A percentile compares a stretch with the other conserved stretches of the same genome.
Evolutionary conservation across 2,797 vertebrate genomes (phyloP).

Genomic region (Poecilia picta): DNA sequence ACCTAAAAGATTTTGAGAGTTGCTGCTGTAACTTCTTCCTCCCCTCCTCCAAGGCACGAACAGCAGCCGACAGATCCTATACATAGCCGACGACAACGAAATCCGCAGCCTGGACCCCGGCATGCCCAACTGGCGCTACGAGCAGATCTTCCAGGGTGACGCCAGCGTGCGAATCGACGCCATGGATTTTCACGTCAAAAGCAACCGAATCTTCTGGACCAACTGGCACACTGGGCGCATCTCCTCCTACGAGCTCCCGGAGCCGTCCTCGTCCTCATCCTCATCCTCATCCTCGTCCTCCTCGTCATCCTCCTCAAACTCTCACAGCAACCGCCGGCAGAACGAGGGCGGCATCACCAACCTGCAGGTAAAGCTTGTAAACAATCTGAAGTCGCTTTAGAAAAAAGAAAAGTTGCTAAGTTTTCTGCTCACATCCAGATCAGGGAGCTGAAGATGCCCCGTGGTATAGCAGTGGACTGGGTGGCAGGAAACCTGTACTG

Average conservation of each 20-base stretch:
- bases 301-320: conserved; percentile 82
- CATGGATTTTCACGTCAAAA: conserved; percentile 95
- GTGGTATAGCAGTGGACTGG: conserved; percentile 97
- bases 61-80: conserved; percentile 89
- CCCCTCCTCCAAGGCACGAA: conserved; percentile 73
- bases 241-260: conserved; percentile 90
- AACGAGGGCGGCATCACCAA: conserved; percentile 87
- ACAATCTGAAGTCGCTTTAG: background rate
- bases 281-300: conserved; percentile 69
- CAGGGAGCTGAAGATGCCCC: conserved; percentile 93
- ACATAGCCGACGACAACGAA: conserved; percentile 96
- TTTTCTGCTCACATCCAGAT: conserved; percentile 77
- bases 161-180: conserved; percentile 94
- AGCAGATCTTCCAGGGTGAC: conserved; percentile 94
- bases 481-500: conserved; percentile 97
- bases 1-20: background rate
- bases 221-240: conserved; percentile 97
- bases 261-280: conserved; percentile 66
- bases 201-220: conserved; percentile 96
- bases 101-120: conserved; percentile 94
- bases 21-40: background rate
- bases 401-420: background rate
- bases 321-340: conserved; percentile 88
- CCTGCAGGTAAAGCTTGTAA: conserved; percentile 82
- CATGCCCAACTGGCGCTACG: conserved; percentile 92